Percentiles rank a stretch among this genome's conserved stretches.
Evolutionary conservation across 2,797 vertebrate species (phyloP).

Genomic region (Thamnophis elegans): DNA sequence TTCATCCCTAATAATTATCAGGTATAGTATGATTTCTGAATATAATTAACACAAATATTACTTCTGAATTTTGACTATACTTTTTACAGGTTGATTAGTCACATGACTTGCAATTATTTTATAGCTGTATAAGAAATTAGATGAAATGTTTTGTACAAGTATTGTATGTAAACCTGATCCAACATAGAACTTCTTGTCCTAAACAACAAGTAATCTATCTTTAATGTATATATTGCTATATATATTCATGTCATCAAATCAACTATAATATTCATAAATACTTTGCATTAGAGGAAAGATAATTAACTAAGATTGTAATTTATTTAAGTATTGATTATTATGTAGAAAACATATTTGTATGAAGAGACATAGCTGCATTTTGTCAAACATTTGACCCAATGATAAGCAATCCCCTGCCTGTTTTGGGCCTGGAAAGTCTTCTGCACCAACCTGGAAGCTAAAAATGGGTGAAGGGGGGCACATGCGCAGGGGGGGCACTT

Average conservation of each 20-base stretch:
- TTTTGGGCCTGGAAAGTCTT: no score
- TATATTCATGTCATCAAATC: neutral
- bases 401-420: neutral
- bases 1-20: slow-evolving; percentile 89
- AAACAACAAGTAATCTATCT: neutral
- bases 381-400: neutral
- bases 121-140: neutral
- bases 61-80: neutral
- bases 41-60: neutral
- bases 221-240: neutral
- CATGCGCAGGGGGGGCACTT: no score
- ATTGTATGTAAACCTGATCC: neutral
- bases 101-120: neutral
- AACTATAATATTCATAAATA: neutral
- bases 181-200: neutral
- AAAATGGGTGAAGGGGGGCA: no score
- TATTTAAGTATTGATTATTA: neutral
- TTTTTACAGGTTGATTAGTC: neutral
- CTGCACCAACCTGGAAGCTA: no score
- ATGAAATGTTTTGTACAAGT: neutral
- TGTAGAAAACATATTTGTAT: neutral
- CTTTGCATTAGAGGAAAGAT: neutral
- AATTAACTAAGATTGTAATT: neutral
- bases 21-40: slow-evolving; percentile 78
- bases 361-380: neutral